phyloP scores from a whole-genome alignment of 2,888 invertebrate species.

The Salpingus planirostris region DNA sequence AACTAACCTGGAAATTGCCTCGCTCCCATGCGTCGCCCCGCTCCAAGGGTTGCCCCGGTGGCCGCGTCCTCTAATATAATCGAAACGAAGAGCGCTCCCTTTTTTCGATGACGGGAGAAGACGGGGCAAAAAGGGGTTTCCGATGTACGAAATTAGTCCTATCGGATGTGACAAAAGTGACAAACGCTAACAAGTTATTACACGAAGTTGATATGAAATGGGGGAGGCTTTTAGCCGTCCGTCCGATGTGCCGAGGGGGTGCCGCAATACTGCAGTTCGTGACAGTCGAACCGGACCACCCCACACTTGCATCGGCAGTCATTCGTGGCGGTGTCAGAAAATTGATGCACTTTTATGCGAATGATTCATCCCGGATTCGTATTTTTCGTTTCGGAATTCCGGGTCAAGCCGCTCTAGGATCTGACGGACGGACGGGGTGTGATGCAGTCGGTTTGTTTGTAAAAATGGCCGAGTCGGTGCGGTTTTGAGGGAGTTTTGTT shows the following conservation, averaged over 20 bases:
- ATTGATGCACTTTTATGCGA: constrained; percentile 6
- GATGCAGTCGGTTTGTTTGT: too few relatives aligned
- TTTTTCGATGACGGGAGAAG: too few relatives aligned
- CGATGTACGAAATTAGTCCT: constrained; percentile 12
- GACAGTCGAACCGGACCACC: constrained; percentile 15
- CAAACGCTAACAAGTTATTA: constrained; percentile 27
- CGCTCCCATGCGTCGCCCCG: constrained; percentile 26
- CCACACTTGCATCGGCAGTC: constrained; percentile 3
- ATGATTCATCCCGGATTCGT: too few relatives aligned
- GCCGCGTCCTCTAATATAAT: constrained; percentile 28
- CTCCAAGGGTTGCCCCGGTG: constrained; percentile 32
- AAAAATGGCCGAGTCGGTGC: too few relatives aligned
- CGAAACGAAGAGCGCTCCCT: constrained; percentile 17
- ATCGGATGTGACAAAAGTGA: constrained; percentile 20
- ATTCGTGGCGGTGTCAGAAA: constrained; percentile 7
- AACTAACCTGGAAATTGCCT: constrained; percentile 39
- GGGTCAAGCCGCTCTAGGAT: too few relatives aligned
- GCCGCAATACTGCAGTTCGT: constrained; percentile 16
- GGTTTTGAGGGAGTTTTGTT: constrained; percentile 11
- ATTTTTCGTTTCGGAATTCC: too few relatives aligned
- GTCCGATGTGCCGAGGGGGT: too few relatives aligned
- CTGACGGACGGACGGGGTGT: too few relatives aligned
- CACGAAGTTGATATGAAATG: constrained; percentile 21
- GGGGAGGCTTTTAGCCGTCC: constrained; percentile 16
- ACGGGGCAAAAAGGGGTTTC: too few relatives aligned